Evolutionary conservation across 1,140 invertebrate species (phyloP).

Genomic region (Drosophila ogumai): DNA sequence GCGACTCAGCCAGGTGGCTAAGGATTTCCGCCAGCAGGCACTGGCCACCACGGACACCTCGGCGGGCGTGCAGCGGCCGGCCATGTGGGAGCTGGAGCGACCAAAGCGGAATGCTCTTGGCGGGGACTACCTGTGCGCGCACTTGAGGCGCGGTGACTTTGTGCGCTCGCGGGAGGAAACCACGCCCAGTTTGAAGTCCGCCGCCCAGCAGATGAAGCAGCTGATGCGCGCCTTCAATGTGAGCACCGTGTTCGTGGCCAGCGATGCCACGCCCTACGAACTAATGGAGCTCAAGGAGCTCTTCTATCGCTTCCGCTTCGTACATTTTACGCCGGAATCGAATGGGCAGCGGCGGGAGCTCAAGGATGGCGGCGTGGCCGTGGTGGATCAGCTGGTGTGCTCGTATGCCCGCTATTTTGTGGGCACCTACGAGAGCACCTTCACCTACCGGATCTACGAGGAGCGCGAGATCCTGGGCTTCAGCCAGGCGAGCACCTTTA

Average conservation of each 20-base stretch:
- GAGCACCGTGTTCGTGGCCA: conserved; percentile 91
- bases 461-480: conserved; percentile 98
- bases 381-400: conserved; percentile 98
- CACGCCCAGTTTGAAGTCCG: conserved; percentile 89
- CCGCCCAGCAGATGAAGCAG: conserved; percentile 89
- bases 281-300: conserved; percentile 76
- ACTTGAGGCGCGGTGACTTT: conserved; percentile 94
- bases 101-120: conserved; percentile 87
- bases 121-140: conserved; percentile 92
- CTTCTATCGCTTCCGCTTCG: conserved; percentile 64
- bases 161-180: conserved; percentile 87
- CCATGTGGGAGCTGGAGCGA: conserved; percentile 76
- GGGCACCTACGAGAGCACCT: conserved; percentile 97
- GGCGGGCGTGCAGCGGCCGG: conserved; percentile 82
- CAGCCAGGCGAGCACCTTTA: conserved; percentile 92
- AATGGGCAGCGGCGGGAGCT: conserved; percentile 85
- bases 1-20: conserved; percentile 89
- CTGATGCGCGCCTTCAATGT: conserved; percentile 88
- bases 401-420: conserved; percentile 94
- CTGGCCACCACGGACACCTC: conserved; percentile 88
- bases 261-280: conserved; percentile 88
- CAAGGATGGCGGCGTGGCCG: conserved; percentile 95
- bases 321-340: conserved; percentile 76
- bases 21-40: conserved; percentile 88
- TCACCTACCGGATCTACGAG: conserved; percentile 98